A percentile compares a stretch with the other conserved stretches of the same genome.
phyloP scores from a whole-genome alignment of 2,888 invertebrate genomes.

The Phyllotreta striolata region DNA sequence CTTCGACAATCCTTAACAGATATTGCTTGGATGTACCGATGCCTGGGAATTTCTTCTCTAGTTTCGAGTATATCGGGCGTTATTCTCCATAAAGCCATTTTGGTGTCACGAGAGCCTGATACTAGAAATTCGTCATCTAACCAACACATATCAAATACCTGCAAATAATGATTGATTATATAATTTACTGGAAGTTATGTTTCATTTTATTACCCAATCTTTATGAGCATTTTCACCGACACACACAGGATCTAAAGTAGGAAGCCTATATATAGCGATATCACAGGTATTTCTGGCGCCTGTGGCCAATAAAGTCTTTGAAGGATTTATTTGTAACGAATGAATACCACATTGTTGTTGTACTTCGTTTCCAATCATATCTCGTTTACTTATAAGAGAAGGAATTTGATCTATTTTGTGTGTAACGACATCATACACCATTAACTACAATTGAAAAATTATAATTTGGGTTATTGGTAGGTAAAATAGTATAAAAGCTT shows the following conservation, averaged over 20 bases:
- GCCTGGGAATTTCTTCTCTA: conserved; percentile 64
- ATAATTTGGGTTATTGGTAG: not conserved
- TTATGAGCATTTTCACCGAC: conserved; percentile 90
- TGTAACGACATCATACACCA: conserved; percentile 91
- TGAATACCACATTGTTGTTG: conserved; percentile 90
- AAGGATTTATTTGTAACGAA: conserved; percentile 93
- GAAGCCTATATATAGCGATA: conserved; percentile 87
- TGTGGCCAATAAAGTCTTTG: conserved; percentile 87
- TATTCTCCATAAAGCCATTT: conserved; percentile 89
- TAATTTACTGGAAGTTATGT: not conserved
- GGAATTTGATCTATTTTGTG: conserved; percentile 90
- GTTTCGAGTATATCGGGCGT: conserved; percentile 61
- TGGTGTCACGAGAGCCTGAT: conserved; percentile 91
- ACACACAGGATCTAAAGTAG: conserved; percentile 94
- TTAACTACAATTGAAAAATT: conserved; percentile 66
- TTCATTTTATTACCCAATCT: conserved; percentile 75
- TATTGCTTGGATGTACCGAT: conserved; percentile 70
- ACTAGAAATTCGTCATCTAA: conserved; percentile 95
- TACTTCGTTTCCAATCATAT: conserved; percentile 61
- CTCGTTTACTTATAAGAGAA: conserved; percentile 74
- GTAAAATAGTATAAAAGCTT: conserved; percentile 36
- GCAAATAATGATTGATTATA: conserved; percentile 17
- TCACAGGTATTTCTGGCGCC: conserved; percentile 93
- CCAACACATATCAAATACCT: conserved; percentile 91
- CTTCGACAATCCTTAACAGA: conserved; percentile 81